Evolutionary conservation across 2,113 vertebrate genomes (phyloP).

Genomic region (Crocuta crocuta): DNA sequence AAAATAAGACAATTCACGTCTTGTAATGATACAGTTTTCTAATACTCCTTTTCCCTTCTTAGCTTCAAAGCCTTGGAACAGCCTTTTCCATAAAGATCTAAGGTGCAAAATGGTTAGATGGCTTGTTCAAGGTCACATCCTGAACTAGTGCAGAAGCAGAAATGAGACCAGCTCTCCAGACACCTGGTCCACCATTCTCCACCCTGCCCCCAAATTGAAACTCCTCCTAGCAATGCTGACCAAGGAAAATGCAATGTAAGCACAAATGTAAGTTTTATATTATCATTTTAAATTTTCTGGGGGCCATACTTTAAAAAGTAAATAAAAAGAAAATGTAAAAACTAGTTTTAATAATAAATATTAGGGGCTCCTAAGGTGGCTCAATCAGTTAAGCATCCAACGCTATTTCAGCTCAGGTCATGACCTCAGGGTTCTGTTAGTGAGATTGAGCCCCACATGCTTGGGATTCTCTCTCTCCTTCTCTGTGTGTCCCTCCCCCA

Average conservation of each 20-base stretch:
- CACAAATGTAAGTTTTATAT: background rate
- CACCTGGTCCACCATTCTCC: background rate
- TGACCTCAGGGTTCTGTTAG: no score
- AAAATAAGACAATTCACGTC: background rate
- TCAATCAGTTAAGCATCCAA: no score
- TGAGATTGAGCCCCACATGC: no score
- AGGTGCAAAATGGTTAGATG: background rate
- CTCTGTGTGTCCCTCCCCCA: no score
- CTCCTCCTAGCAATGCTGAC: background rate
- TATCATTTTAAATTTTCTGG: background rate
- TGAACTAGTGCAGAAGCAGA: background rate
- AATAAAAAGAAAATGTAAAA: conserved; percentile 39
- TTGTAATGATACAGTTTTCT: background rate
- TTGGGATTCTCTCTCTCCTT: no score
- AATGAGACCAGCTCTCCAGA: background rate
- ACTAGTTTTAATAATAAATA: background rate
- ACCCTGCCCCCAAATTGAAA: background rate
- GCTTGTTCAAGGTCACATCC: background rate
- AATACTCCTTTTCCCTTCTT: background rate
- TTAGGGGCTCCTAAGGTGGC: background rate
- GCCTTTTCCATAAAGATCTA: background rate
- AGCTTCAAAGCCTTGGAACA: background rate
- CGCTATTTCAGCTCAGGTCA: no score
- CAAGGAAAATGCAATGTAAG: background rate
- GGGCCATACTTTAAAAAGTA: background rate